Evolutionary conservation across 2,113 vertebrate genomes (phyloP).

Genomic region (Podarcis muralis): DNA sequence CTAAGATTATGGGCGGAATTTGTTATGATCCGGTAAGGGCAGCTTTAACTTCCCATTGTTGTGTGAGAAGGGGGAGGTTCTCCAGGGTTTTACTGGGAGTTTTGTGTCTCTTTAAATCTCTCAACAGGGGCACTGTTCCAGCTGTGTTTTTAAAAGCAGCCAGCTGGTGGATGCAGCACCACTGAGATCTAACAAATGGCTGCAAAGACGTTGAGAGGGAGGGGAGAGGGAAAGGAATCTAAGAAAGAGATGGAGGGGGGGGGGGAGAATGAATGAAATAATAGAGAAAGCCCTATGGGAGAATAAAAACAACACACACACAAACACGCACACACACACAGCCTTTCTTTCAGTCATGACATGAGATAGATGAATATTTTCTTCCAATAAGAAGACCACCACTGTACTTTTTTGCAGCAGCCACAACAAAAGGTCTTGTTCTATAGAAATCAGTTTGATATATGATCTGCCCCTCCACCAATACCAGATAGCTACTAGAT

Average conservation of each 20-base stretch:
- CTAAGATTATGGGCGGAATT: constrained; percentile 77
- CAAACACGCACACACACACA: neutral
- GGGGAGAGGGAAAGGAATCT: neutral
- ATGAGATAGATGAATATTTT: constrained; percentile 40
- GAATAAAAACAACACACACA: constrained; percentile 35
- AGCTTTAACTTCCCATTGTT: neutral
- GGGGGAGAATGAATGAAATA: constrained; percentile 5
- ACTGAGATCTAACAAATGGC: constrained; percentile 8
- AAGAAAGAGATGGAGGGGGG: neutral
- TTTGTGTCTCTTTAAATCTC: constrained; percentile 19
- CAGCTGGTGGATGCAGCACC: neutral
- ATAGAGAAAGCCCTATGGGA: constrained; percentile 48
- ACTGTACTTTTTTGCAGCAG: constrained; percentile 21
- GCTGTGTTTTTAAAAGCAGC: constrained; percentile 18
- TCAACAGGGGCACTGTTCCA: neutral
- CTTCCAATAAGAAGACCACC: constrained; percentile 35
- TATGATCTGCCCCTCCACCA: neutral
- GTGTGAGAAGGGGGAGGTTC: fast-evolving
- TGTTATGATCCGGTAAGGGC: constrained; percentile 74
- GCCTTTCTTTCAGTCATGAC: constrained; percentile 19
- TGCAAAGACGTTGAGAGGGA: neutral
- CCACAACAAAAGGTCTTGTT: neutral
- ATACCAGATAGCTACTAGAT: neutral
- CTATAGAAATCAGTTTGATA: constrained; percentile 33
- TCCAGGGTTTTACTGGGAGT: neutral